Evolutionary conservation across 2,888 invertebrate species (phyloP).

Genomic region (Parasteatoda lunata): DNA sequence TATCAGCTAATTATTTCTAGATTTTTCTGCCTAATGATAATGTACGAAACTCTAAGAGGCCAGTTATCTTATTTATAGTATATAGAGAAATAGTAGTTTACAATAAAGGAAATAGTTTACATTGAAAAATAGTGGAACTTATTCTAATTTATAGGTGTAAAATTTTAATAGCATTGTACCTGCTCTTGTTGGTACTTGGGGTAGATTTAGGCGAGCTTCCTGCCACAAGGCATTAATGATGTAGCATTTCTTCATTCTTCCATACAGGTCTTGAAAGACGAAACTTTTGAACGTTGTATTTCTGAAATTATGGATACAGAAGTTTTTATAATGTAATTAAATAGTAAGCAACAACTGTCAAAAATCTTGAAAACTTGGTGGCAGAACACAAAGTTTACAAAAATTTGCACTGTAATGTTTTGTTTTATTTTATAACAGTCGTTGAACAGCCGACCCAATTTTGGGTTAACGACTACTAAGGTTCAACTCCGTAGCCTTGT

Average conservation of each 20-base stretch:
- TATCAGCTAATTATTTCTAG: too few relatives aligned
- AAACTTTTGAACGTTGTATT: conserved; percentile 44
- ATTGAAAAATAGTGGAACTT: too few relatives aligned
- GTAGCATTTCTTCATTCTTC: conserved; percentile 57
- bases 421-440: too few relatives aligned
- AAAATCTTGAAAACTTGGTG: neutral
- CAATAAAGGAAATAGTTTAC: too few relatives aligned
- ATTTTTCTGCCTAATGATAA: too few relatives aligned
- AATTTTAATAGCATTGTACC: conserved; percentile 2
- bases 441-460: too few relatives aligned
- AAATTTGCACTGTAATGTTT: neutral
- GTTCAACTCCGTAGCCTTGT: too few relatives aligned
- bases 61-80: too few relatives aligned
- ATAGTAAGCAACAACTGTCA: neutral
- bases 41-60: too few relatives aligned
- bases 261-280: conserved; percentile 59
- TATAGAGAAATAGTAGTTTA: too few relatives aligned
- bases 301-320: conserved; percentile 13
- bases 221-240: conserved; percentile 59
- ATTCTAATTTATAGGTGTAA: too few relatives aligned
- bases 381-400: neutral
- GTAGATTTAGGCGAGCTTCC: conserved; percentile 24
- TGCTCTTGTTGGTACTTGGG: conserved; percentile 53
- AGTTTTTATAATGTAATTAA: neutral
- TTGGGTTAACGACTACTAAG: too few relatives aligned